phyloP scores from a whole-genome alignment of 92 coral and sea anemone genomes.

The Galaxea fascicularis region DNA sequence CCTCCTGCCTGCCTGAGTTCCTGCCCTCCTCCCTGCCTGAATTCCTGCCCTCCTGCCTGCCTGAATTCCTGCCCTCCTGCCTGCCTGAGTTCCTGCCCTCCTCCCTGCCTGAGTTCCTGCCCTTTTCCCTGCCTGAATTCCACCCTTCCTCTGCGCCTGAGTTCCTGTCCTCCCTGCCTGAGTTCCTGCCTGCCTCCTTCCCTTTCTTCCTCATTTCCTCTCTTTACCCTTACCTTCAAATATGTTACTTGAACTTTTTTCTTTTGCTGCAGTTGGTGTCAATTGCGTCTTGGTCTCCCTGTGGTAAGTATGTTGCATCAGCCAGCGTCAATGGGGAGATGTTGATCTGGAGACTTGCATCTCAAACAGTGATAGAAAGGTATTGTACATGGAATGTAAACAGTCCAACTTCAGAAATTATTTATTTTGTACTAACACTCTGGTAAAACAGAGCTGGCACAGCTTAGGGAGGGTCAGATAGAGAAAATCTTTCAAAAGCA shows the following conservation, averaged over 20 bases:
- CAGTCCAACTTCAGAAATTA: background rate
- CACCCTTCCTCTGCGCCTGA: background rate
- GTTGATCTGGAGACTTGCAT: slow-evolving; percentile 81
- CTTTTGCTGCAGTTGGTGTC: slow-evolving; percentile 71
- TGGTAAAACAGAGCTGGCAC: background rate
- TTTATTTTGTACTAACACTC: too few species aligned
- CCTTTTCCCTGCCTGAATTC: too few species aligned
- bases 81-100: too few species aligned
- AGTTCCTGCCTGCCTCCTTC: background rate
- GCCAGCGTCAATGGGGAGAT: slow-evolving; percentile 93
- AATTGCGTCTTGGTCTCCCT: slow-evolving; percentile 94
- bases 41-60: too few species aligned
- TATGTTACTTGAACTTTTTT: background rate
- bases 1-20: too few species aligned
- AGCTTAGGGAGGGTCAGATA: background rate
- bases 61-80: background rate
- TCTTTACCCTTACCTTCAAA: background rate
- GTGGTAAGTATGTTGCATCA: slow-evolving; percentile 91
- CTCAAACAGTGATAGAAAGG: slow-evolving; percentile 84
- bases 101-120: too few species aligned
- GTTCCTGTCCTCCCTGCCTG: background rate
- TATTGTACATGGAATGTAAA: background rate
- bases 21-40: too few species aligned
- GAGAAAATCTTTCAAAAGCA: background rate
- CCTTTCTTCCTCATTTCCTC: background rate